These are phyloP conservation scores for Danio aesculapii DNA, from an alignment of 2,797 vertebrate genomes.

Conservation along the genomic window DNA sequence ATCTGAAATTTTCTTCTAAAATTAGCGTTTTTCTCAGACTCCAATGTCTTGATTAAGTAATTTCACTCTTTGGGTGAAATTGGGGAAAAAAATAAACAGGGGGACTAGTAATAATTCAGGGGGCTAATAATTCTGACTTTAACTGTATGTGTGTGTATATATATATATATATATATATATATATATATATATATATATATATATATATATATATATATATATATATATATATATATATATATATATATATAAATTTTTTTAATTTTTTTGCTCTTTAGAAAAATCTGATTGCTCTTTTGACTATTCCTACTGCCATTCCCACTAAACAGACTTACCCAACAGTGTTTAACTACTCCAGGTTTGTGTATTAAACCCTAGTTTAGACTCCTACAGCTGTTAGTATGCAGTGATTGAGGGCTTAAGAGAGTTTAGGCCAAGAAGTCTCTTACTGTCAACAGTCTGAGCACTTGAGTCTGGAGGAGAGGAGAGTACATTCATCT, in stretches of 20 bases:
- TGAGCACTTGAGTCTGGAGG: constrained; percentile 70
- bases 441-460: constrained; percentile 62
- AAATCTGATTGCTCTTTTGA: background rate
- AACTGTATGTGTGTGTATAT: no score
- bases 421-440: constrained; percentile 67
- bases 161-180: no score
- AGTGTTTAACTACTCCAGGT: background rate
- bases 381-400: constrained; percentile 48
- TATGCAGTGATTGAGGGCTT: constrained; percentile 67
- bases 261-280: background rate
- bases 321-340: background rate
- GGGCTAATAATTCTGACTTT: no score
- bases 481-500: constrained; percentile 67
- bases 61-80: no score
- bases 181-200: no score
- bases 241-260: background rate
- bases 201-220: no score
- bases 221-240: no score
- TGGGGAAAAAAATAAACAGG: no score
- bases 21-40: no score
- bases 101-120: no score
- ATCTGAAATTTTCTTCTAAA: no score
- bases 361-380: background rate
- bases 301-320: background rate
- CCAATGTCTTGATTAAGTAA: no score